Conservation (phyloP, 1,140 invertebrate species). For the Hylaeus volcanicus region DNA sequence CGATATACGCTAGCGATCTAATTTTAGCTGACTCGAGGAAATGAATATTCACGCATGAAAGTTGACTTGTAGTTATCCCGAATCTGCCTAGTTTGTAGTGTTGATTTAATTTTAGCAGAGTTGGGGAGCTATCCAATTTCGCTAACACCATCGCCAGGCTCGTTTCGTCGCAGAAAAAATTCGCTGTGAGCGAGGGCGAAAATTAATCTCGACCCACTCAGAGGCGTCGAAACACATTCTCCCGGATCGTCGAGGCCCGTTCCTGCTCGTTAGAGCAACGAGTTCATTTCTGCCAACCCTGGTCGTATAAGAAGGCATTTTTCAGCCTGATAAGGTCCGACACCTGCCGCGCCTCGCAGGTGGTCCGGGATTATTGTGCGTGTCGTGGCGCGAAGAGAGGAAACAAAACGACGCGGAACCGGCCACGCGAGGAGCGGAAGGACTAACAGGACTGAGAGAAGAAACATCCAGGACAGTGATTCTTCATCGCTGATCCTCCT, state of each 20-base stretch:
- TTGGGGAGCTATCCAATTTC: not conserved
- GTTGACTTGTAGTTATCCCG: too few relatives aligned
- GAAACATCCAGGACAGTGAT: not conserved
- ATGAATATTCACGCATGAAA: too few relatives aligned
- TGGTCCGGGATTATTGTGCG: conserved; percentile 45
- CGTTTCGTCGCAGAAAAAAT: not conserved
- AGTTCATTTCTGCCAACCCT: conserved; percentile 1
- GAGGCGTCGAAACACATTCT: conserved; percentile 8
- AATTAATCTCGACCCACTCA: conserved; percentile 17
- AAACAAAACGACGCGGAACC: conserved; percentile 1
- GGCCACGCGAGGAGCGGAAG: not conserved
- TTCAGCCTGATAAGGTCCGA: conserved; percentile 15
- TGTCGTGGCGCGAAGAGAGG: not conserved
- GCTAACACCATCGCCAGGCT: not conserved
- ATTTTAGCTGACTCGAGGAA: too few relatives aligned
- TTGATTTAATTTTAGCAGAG: too few relatives aligned
- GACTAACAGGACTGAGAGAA: not conserved
- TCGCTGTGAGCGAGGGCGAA: not conserved
- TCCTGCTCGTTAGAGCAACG: conserved; percentile 27
- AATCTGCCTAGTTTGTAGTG: too few relatives aligned
- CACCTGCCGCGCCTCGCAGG: conserved; percentile 49
- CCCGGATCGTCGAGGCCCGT: not conserved
- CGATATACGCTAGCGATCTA: too few relatives aligned
- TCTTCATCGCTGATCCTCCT: too few relatives aligned
- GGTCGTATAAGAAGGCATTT: not conserved